Evolutionary conservation across 2,797 vertebrate genomes (phyloP).

Genomic region (Hydrolagus colliei): DNA sequence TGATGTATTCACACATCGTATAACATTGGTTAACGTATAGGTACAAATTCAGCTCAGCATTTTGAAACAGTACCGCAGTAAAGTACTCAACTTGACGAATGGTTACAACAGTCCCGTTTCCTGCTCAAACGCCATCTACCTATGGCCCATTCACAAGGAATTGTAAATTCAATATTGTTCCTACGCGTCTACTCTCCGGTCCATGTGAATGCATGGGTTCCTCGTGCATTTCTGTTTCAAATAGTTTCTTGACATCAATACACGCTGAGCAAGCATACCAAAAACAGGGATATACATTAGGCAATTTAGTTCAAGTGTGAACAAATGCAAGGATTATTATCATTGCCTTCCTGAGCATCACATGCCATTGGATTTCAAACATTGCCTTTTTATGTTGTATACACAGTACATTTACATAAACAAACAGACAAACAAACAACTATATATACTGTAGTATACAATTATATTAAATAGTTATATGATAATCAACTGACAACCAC

Average conservation of each 20-base stretch:
- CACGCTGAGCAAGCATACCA: background rate
- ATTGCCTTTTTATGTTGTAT: background rate
- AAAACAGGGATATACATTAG: background rate
- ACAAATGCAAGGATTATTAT: too few relatives aligned
- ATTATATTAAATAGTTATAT: too few relatives aligned
- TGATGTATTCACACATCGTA: background rate
- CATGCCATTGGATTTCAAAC: background rate
- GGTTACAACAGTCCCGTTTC: background rate
- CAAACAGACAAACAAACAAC: too few relatives aligned
- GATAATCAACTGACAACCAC: background rate
- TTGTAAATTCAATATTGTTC: background rate
- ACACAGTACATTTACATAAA: too few relatives aligned
- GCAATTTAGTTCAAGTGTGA: background rate
- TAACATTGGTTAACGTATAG: background rate
- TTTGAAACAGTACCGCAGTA: background rate
- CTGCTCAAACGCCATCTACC: background rate
- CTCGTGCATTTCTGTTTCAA: background rate
- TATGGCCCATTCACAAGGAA: background rate
- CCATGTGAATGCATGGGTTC: background rate
- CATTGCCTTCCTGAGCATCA: background rate
- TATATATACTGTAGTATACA: too few relatives aligned
- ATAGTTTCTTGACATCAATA: background rate
- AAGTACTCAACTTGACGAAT: background rate
- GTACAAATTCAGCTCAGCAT: background rate
- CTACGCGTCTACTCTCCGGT: too few relatives aligned